Conservation (phyloP, 2,888 invertebrate species). For the Papilio gigon region DNA sequence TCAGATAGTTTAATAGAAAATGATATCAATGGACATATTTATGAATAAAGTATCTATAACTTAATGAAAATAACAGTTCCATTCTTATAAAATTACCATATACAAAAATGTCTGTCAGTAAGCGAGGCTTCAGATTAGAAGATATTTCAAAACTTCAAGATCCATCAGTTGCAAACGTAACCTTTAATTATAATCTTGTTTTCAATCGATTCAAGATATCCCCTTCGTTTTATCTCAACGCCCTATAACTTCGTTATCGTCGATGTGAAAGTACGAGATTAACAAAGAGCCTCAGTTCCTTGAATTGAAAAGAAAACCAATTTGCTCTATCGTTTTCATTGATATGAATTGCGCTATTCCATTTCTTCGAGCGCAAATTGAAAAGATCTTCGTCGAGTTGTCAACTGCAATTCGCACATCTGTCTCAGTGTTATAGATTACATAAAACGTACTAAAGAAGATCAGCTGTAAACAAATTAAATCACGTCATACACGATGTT, state of each 20-base stretch:
- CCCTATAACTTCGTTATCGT: conserved; percentile 16
- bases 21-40: too few relatives aligned
- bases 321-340: conserved; percentile 80
- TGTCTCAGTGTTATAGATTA: conserved; percentile 56
- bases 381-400: conserved; percentile 77
- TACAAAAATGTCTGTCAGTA: too few relatives aligned
- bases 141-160: background rate
- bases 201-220: background rate
- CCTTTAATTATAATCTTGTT: conserved; percentile 7
- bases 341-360: conserved; percentile 76
- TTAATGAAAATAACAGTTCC: too few relatives aligned
- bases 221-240: conserved; percentile 14
- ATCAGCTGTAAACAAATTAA: conserved; percentile 1
- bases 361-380: conserved; percentile 80
- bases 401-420: conserved; percentile 78
- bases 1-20: too few relatives aligned
- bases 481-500: too few relatives aligned
- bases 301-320: conserved; percentile 78
- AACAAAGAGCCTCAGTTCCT: conserved; percentile 28
- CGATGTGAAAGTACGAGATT: conserved; percentile 34
- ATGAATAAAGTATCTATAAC: too few relatives aligned
- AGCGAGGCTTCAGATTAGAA: too few relatives aligned
- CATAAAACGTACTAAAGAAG: background rate
- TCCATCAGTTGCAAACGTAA: background rate
- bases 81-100: too few relatives aligned